A percentile compares a stretch with the other conserved stretches of the same genome.
Conservation (phyloP, 2,113 vertebrate species). For the Petrocephalus zakoni region DNA sequence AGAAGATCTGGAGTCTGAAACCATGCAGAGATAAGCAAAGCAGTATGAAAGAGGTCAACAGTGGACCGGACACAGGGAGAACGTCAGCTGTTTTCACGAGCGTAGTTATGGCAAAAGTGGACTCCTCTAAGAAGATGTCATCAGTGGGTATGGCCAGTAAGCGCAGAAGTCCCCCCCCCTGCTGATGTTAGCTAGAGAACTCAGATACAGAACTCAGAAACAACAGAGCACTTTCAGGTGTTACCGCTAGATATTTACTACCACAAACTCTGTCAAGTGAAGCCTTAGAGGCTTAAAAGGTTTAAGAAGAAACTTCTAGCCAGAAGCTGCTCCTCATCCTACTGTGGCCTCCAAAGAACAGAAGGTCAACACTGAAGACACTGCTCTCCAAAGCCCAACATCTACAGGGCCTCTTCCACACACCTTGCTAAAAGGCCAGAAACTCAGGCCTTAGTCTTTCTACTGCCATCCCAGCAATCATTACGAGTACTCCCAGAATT, state of each 20-base stretch:
- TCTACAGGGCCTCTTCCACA: no score
- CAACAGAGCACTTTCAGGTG: neutral
- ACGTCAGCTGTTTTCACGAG: neutral
- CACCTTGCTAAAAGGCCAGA: neutral
- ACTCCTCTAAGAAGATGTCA: neutral
- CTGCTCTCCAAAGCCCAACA: no score
- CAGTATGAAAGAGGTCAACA: neutral
- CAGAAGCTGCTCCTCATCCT: neutral
- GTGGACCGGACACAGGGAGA: neutral
- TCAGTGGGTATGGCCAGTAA: neutral
- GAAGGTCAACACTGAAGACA: no score
- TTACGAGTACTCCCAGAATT: neutral
- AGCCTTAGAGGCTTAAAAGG: neutral
- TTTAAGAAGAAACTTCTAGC: neutral
- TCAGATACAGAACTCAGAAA: neutral
- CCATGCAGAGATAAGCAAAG: neutral
- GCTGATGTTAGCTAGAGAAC: neutral
- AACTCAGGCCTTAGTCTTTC: neutral
- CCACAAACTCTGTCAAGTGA: neutral
- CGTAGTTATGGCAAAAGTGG: neutral
- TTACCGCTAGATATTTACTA: neutral
- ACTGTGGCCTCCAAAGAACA: no score
- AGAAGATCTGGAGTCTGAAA: neutral
- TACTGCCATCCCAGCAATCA: neutral
- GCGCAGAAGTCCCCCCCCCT: neutral